Evolutionary conservation across 2,888 invertebrate genomes (phyloP).

Genomic region (Melanotus villosus): DNA sequence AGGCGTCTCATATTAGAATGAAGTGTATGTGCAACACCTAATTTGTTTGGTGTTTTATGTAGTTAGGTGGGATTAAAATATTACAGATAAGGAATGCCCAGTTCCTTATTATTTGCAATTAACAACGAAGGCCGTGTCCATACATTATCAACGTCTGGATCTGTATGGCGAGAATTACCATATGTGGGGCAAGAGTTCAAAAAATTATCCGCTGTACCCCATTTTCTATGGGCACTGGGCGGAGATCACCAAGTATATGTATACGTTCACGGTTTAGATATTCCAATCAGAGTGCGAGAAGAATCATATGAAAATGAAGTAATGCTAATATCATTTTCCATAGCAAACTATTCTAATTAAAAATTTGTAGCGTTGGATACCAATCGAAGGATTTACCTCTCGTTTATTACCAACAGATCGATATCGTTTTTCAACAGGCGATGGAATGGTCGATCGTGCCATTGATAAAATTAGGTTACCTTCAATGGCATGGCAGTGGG

Average conservation of each 20-base stretch:
- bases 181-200: constrained; percentile 92
- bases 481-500: constrained; percentile 97
- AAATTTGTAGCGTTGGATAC: constrained; percentile 83
- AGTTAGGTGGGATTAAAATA: too few relatives aligned
- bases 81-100: constrained; percentile 74
- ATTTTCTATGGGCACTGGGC: constrained; percentile 93
- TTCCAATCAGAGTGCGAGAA: constrained; percentile 91
- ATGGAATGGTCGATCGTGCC: constrained; percentile 84
- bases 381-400: constrained; percentile 89
- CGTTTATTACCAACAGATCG: constrained; percentile 90
- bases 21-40: too few relatives aligned
- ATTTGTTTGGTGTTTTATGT: too few relatives aligned
- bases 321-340: too few relatives aligned
- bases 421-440: constrained; percentile 86
- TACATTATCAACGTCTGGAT: constrained; percentile 84
- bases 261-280: constrained; percentile 90
- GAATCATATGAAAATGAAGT: constrained; percentile 94
- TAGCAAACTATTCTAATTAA: neutral
- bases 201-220: constrained; percentile 86
- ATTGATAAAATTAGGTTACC: constrained; percentile 88
- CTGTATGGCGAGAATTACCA: constrained; percentile 89
- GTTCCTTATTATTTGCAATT: constrained; percentile 84
- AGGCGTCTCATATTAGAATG: too few relatives aligned
- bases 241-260: constrained; percentile 94
- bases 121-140: constrained; percentile 92